These are phyloP conservation scores for Phoebastria nigripes DNA, from an alignment of 2,797 vertebrate genomes.

Conservation along the genomic window DNA sequence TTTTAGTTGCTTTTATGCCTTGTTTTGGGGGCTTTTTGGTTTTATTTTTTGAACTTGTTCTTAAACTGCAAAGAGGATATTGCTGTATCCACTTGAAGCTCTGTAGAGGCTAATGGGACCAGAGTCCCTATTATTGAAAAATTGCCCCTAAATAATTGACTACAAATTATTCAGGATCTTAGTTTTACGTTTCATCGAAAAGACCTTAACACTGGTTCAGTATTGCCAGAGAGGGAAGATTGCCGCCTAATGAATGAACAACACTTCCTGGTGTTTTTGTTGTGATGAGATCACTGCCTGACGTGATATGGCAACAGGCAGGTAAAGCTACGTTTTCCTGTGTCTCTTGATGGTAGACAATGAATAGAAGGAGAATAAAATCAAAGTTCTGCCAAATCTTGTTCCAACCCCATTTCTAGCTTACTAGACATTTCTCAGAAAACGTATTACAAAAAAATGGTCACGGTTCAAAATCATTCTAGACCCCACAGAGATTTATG, in stretches of 20 bases:
- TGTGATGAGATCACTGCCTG: slow-evolving; percentile 9
- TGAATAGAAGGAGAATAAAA: neutral
- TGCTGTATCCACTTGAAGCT: neutral
- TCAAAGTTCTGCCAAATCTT: neutral
- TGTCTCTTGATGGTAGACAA: neutral
- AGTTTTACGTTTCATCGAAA: neutral
- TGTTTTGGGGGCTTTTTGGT: neutral
- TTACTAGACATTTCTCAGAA: neutral
- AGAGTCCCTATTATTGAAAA: neutral
- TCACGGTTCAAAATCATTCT: neutral
- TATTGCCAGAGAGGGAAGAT: neutral
- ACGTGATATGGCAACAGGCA: neutral
- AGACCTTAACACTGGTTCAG: neutral
- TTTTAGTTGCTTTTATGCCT: neutral
- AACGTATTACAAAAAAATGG: neutral
- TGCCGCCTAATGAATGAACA: neutral
- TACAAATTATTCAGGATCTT: neutral
- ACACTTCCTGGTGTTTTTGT: neutral
- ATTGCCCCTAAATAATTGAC: neutral
- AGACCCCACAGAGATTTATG: neutral
- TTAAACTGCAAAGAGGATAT: neutral
- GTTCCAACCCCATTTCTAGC: neutral
- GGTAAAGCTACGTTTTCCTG: neutral
- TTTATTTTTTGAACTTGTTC: neutral
- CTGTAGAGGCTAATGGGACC: neutral